Percentiles rank a stretch among this genome's conserved stretches.
Evolutionary conservation across 2,888 invertebrate species (phyloP).

Genomic region (Lithophane leautieri): DNA sequence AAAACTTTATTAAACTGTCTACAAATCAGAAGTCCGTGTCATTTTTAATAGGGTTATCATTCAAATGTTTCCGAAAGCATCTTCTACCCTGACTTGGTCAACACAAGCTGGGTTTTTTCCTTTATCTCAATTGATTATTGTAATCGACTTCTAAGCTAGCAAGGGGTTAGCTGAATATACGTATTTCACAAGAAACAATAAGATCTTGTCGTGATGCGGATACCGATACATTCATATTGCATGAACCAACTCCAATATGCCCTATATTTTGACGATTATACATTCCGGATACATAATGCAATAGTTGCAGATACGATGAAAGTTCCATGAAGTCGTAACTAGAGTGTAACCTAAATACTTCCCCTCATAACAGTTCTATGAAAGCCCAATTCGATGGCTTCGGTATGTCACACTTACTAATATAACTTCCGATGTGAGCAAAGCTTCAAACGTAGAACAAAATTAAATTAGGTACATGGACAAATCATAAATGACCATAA

Average conservation of each 20-base stretch:
- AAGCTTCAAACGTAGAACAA: conserved; percentile 9
- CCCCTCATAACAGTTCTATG: conserved; percentile 13
- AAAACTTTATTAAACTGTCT: not conserved
- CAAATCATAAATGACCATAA: too few species aligned
- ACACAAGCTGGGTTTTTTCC: not conserved
- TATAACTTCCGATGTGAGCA: not conserved
- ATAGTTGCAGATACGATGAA: conserved; percentile 30
- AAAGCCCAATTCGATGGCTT: conserved; percentile 28
- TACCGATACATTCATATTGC: conserved; percentile 14
- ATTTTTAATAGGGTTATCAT: not conserved
- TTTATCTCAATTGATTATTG: too few species aligned
- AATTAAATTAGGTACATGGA: not conserved
- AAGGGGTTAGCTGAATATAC: not conserved
- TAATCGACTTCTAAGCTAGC: not conserved
- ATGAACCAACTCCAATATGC: conserved; percentile 10
- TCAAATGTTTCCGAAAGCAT: not conserved
- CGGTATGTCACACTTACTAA: conserved; percentile 4
- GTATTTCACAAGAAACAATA: not conserved
- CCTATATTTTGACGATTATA: conserved; percentile 19
- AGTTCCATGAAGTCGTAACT: conserved; percentile 45
- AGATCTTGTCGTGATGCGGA: conserved; percentile 1
- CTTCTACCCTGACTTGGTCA: not conserved
- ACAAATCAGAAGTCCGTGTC: not conserved
- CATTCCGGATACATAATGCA: conserved; percentile 28
- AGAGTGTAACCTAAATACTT: conserved; percentile 36